Conservation (phyloP, 2,797 vertebrate species). For the Vespertilio murinus region DNA sequence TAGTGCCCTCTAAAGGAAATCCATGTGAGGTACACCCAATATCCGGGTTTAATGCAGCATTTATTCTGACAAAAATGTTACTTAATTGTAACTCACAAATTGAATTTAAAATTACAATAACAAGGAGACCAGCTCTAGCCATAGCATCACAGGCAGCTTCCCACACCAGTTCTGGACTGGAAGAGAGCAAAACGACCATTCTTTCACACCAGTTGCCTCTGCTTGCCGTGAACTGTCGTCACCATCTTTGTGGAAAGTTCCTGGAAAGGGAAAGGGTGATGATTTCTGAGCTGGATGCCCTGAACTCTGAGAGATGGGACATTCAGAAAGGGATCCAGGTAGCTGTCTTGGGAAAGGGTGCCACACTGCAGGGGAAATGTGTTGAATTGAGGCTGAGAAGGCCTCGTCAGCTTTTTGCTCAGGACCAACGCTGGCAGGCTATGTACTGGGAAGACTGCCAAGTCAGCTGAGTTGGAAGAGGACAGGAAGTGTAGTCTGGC, state of each 20-base stretch:
- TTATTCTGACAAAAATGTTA: constrained; percentile 34
- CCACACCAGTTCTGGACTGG: background rate
- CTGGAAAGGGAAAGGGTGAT: background rate
- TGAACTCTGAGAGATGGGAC: background rate
- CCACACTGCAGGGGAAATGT: background rate
- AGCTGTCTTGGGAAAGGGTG: background rate
- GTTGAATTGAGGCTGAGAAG: background rate
- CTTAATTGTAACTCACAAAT: constrained; percentile 17
- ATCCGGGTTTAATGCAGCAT: constrained; percentile 39
- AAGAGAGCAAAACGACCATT: background rate
- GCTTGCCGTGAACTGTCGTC: background rate
- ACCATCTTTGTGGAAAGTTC: background rate
- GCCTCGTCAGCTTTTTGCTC: background rate
- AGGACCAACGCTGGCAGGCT: background rate
- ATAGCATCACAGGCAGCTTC: background rate
- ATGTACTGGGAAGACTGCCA: background rate
- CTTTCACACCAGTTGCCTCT: background rate
- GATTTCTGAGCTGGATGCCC: background rate
- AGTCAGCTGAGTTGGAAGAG: background rate
- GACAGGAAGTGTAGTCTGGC: background rate
- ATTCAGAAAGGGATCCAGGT: background rate
- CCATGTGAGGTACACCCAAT: constrained; percentile 47
- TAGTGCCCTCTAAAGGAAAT: constrained; percentile 87
- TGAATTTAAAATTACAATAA: constrained; percentile 28
- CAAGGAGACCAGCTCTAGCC: background rate